Percentiles rank a stretch among this genome's conserved stretches.
Conservation (phyloP, 2,113 vertebrate species). For the Saccopteryx bilineata region DNA sequence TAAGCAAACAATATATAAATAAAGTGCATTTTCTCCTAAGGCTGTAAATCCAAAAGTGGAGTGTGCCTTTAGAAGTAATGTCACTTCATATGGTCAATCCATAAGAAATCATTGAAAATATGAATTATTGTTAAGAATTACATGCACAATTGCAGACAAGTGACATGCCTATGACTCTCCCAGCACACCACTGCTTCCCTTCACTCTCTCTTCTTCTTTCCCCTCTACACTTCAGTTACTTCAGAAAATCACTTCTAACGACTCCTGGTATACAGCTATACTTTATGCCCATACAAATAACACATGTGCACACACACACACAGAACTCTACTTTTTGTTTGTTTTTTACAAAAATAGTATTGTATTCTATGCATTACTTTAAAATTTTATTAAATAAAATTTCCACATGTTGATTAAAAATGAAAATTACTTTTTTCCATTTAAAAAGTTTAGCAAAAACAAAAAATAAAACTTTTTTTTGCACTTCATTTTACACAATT, state of each 20-base stretch:
- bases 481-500: neutral
- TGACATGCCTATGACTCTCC: neutral
- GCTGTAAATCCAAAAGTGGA: neutral
- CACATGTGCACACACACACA: neutral
- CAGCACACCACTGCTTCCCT: neutral
- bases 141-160: neutral
- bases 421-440: neutral
- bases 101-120: neutral
- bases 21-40: neutral
- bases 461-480: neutral
- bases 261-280: neutral
- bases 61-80: neutral
- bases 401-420: neutral
- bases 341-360: constrained; percentile 10
- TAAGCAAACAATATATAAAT: constrained; percentile 11
- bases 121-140: neutral
- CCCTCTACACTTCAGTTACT: neutral
- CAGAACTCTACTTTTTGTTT: neutral
- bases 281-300: neutral
- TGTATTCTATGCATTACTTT: neutral
- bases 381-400: neutral
- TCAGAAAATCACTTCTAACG: neutral
- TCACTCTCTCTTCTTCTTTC: neutral
- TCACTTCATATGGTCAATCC: neutral
- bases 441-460: constrained; percentile 1